These are phyloP conservation scores for Hipparchia sbordonii DNA, from an alignment of 2,888 invertebrate species.

Conservation along the genomic window DNA sequence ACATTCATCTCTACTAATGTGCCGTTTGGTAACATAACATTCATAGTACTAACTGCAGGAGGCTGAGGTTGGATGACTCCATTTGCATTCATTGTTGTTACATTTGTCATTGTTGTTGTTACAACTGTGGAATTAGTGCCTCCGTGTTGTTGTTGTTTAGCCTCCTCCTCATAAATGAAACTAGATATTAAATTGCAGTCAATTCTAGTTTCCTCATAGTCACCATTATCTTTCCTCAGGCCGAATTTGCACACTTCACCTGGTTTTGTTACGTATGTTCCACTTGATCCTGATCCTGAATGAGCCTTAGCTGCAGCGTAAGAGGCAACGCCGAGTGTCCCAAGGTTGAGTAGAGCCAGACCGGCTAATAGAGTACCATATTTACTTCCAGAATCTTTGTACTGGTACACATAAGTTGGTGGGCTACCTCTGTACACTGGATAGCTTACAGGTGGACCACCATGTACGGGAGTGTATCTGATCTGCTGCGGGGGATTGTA, in stretches of 20 bases:
- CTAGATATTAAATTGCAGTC: conserved; percentile 71
- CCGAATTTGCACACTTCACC: conserved; percentile 74
- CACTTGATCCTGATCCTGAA: conserved; percentile 39
- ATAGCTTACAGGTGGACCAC: conserved; percentile 57
- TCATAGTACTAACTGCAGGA: conserved; percentile 43
- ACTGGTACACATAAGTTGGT: conserved; percentile 70
- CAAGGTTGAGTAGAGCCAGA: conserved; percentile 69
- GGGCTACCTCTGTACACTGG: conserved; percentile 69
- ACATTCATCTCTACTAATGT: conserved; percentile 61
- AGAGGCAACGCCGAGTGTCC: conserved; percentile 61
- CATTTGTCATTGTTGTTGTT: conserved; percentile 65
- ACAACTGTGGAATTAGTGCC: conserved; percentile 57
- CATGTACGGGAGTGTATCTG: conserved; percentile 58
- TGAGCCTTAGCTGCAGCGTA: conserved; percentile 51
- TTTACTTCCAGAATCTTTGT: conserved; percentile 72
- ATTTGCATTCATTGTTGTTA: conserved; percentile 59
- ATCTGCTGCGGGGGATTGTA: conserved; percentile 71
- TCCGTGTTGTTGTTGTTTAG: conserved; percentile 39
- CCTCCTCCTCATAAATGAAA: conserved; percentile 63
- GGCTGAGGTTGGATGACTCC: conserved; percentile 42
- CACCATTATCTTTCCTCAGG: conserved; percentile 68
- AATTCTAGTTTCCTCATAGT: conserved; percentile 72
- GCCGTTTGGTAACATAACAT: conserved; percentile 64
- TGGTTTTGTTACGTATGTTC: conserved; percentile 56
- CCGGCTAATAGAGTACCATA: conserved; percentile 71